These are phyloP conservation scores for Oreochromis tanganicae DNA, from an alignment of 2,113 vertebrate genomes.

Conservation along the genomic window DNA sequence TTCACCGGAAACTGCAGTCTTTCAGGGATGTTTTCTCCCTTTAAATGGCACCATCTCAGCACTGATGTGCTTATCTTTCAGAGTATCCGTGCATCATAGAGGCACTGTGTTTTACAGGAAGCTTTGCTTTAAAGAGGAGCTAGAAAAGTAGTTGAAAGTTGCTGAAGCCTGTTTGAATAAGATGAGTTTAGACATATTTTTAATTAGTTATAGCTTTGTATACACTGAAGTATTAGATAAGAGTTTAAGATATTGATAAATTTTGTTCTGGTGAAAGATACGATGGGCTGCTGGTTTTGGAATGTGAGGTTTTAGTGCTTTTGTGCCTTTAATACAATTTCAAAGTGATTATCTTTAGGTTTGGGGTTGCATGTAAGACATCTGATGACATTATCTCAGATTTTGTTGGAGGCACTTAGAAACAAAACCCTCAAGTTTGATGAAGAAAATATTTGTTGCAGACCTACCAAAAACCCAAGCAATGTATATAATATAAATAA, in stretches of 20 bases:
- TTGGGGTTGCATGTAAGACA: not conserved
- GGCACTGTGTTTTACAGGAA: not conserved
- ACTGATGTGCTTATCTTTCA: not conserved
- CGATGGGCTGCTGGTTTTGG: not conserved
- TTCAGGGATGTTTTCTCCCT: not conserved
- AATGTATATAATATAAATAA: not conserved
- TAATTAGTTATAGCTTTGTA: not conserved
- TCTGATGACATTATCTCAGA: not conserved
- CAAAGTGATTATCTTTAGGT: not conserved
- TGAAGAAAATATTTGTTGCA: not conserved
- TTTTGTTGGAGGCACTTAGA: not conserved
- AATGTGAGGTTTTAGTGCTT: not conserved
- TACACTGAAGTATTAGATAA: not conserved
- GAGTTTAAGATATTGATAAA: not conserved
- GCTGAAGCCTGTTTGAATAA: not conserved
- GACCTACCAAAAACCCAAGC: not conserved
- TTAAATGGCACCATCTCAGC: not conserved
- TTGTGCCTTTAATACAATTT: not conserved
- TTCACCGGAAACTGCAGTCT: not conserved
- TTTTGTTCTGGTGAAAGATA: not conserved
- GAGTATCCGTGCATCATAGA: fast-evolving
- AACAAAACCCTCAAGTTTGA: not conserved
- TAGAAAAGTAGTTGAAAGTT: not conserved
- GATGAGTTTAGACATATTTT: not conserved
- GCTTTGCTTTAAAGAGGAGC: not conserved